These are phyloP conservation scores for Drosophila suzukii DNA, from an alignment of 1,140 invertebrate genomes.

Conservation along the genomic window DNA sequence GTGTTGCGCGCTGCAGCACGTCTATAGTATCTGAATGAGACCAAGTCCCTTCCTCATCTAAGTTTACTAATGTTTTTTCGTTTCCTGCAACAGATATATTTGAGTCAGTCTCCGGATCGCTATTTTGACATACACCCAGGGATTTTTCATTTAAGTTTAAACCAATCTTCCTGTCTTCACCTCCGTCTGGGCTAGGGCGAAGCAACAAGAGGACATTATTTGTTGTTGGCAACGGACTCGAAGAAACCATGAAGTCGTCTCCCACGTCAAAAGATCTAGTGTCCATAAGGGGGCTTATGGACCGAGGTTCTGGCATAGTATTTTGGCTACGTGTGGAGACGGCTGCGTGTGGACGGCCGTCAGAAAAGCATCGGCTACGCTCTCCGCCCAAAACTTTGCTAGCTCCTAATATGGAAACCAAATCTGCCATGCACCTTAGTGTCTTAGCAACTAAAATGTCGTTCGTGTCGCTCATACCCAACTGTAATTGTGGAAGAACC, in stretches of 20 bases:
- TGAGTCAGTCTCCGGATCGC: background rate
- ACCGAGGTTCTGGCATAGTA: conserved; percentile 71
- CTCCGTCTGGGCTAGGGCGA: conserved; percentile 91
- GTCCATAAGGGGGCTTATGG: conserved; percentile 79
- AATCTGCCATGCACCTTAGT: conserved; percentile 90
- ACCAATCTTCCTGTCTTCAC: conserved; percentile 88
- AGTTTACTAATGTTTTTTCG: conserved; percentile 58
- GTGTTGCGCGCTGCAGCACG: conserved; percentile 74
- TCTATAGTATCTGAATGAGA: conserved; percentile 90
- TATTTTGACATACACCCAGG: conserved; percentile 11
- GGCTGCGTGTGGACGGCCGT: conserved; percentile 88
- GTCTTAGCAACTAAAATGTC: conserved; percentile 92
- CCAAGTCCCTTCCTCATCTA: conserved; percentile 86
- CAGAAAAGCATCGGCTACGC: conserved; percentile 91
- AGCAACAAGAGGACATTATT: conserved; percentile 86
- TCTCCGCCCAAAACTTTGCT: conserved; percentile 92
- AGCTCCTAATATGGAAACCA: conserved; percentile 92
- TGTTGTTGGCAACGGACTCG: conserved; percentile 65
- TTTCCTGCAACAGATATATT: background rate
- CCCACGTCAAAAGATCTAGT: conserved; percentile 57
- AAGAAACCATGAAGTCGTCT: conserved; percentile 73
- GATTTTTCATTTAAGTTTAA: conserved; percentile 56
- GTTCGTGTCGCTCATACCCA: conserved; percentile 93
- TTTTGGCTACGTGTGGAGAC: conserved; percentile 47
- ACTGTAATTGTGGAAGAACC: conserved; percentile 91